These are phyloP conservation scores for Rattus norvegicus DNA, from an alignment of 2,113 vertebrate genomes.

Conservation along the genomic window DNA sequence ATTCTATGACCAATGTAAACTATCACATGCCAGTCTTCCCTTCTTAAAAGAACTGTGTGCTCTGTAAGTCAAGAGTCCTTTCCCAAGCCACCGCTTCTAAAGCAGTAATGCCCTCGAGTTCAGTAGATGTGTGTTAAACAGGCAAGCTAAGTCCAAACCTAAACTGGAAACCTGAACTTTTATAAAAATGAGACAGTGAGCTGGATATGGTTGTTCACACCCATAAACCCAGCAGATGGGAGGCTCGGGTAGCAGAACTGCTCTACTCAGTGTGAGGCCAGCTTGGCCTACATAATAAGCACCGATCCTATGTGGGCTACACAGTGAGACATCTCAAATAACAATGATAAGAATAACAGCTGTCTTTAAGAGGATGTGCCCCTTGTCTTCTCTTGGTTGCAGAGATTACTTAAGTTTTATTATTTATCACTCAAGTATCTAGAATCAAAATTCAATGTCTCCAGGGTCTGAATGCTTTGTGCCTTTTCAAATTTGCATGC, in stretches of 20 bases:
- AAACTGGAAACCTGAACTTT: conserved; percentile 6
- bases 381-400: background rate
- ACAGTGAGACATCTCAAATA: background rate
- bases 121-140: background rate
- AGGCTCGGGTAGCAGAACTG: background rate
- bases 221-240: background rate
- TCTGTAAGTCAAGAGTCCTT: conserved; percentile 9
- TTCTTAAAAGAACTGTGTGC: conserved; percentile 15
- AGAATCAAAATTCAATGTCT: background rate
- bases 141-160: background rate
- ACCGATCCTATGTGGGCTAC: background rate
- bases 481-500: background rate
- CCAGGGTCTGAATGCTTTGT: background rate
- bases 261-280: background rate
- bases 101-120: background rate
- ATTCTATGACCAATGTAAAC: background rate
- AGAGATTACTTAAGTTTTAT: conserved; percentile 2
- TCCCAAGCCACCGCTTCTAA: background rate
- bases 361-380: background rate
- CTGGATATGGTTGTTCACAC: background rate
- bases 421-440: background rate
- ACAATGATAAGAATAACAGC: background rate
- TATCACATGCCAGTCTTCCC: background rate
- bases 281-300: background rate
- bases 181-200: conserved; percentile 15